Base-by-base conservation (phyloP, 2,797 vertebrate genomes). In the Poeciliopsis turneri region DNA sequence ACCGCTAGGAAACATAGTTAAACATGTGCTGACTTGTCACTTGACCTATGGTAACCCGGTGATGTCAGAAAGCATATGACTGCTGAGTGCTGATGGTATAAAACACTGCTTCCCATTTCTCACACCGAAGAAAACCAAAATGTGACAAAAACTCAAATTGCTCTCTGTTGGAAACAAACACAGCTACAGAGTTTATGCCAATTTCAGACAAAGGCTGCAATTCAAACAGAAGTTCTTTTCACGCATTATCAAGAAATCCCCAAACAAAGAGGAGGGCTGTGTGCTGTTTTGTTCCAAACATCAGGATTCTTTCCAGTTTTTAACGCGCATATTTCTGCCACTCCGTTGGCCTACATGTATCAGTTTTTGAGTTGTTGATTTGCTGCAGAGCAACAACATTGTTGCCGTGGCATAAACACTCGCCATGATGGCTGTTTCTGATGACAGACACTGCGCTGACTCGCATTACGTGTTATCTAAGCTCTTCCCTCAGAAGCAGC, bases 31-130 rank as follows among this genome's bases (percentile, higher is more conserved):
- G 72, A 84, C 88, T 84, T 86, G 86, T 89, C 13, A 70, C 39
- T 75, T 90, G 85, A 85, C 84, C 86, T 85, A 30, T 12, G 83
- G 76, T 88, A 85, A 90, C 86, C 84, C 30, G n/a, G 57, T 78
- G 61, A 71, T 18, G 47, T n/a, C 81, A 84, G 41, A 18, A 30
- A 16, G 33, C 45, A 71, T n/a, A 71, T 66, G 23, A 46, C 20
- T 74, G 57, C 61, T 66, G 23, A 46, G 16, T 74, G 57, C 61
- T 66, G 36, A 75, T 5, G 39, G 51, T 77, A 74, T 28, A 53
- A 81, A 13, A 66, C 73, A 41, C n/a, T 57, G 59, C 30, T 64
- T 79, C 43, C 28, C 39, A 4, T 47, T 82, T 79, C 18, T 78
- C 25, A 18, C 41, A 70, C n/a, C 47, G 74, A 36, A 73, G 45